Evolutionary conservation across 1,140 invertebrate species (phyloP), one percentile per base, ranked within the genome.

Genomic region (Zeugodacus cucurbitae): DNA sequence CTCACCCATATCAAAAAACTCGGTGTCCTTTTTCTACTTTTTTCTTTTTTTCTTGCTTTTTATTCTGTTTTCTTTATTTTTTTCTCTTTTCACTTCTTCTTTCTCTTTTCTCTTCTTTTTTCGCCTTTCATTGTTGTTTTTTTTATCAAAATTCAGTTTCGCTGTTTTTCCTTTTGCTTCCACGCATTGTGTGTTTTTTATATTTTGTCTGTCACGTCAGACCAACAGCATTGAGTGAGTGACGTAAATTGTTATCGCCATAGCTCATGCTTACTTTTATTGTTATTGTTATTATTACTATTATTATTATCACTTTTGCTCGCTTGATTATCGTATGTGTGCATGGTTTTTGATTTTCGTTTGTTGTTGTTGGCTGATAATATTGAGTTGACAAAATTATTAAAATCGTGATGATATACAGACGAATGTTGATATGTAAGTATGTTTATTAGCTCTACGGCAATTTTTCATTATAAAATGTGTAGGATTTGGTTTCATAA

Each of bases 281-380:
- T 74, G 67, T 74, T 74, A 41, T 74, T 74, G 67, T 74, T 41
- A 67, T 67, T 67, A 67, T 67, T 67, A 32, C 29, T 74, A 67
- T 67, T 67, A 32, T 32, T 67, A 67, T 67, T 67, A 74, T 74
- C 6, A 74, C 67, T 74, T 37, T 37, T 74, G n/a, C n/a, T 74
- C 20, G 17, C 22, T 74, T 74, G 4, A 41, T 41, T 74, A 67
- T 74, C 67, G 17, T 74, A 32, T 74, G 29, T 74, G 32, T 37
- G n/a, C n/a, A n/a, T 41, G 29, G 34, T 7, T 22, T 34, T n/a
- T 6, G 34, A 10, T 10, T 41, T 67, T 11, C 7, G 7, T 10
- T 67, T 67, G 17, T 54, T 54, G 48, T 20, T 74, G 34, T 22
- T 41, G 67, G 1, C 32, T 74, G 67, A 41, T 74, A 74, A 22